Evolutionary conservation across 2,888 invertebrate species (phyloP).

Genomic region (Platycnemis pennipes): DNA sequence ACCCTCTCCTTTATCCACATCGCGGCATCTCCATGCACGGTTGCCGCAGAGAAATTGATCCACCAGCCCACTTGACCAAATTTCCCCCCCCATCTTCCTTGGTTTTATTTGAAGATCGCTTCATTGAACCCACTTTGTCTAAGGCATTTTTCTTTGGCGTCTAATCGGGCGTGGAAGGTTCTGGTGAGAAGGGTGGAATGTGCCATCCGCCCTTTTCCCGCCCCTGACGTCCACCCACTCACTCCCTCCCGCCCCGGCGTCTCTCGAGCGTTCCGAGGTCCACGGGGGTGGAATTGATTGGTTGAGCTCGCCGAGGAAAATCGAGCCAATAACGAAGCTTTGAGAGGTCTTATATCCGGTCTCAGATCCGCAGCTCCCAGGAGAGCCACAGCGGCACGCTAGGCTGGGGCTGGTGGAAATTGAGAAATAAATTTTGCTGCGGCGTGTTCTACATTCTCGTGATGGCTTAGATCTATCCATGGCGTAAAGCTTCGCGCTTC

Average conservation of each 20-base stretch:
- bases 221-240: neutral
- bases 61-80: neutral
- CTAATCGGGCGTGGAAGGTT: neutral
- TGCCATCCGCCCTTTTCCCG: neutral
- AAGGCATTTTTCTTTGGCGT: conserved; percentile 30
- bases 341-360: conserved; percentile 23
- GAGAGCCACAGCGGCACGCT: neutral
- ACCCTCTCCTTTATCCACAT: neutral
- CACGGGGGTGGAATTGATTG: conserved; percentile 30
- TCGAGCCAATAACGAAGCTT: conserved; percentile 43
- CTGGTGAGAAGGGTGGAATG: neutral
- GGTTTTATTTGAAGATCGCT: conserved; percentile 30
- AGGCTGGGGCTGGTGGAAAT: neutral
- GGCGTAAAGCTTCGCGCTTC: too few species aligned
- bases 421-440: neutral
- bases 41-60: neutral
- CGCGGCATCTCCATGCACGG: neutral
- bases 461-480: neutral
- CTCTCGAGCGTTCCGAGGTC: neutral
- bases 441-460: neutral
- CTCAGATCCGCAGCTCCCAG: neutral
- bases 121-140: neutral
- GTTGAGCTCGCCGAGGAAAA: conserved; percentile 24
- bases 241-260: neutral
- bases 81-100: neutral